These are phyloP conservation scores for Trogon melanurus DNA, from an alignment of 2,113 vertebrate genomes.

Conservation along the genomic window DNA sequence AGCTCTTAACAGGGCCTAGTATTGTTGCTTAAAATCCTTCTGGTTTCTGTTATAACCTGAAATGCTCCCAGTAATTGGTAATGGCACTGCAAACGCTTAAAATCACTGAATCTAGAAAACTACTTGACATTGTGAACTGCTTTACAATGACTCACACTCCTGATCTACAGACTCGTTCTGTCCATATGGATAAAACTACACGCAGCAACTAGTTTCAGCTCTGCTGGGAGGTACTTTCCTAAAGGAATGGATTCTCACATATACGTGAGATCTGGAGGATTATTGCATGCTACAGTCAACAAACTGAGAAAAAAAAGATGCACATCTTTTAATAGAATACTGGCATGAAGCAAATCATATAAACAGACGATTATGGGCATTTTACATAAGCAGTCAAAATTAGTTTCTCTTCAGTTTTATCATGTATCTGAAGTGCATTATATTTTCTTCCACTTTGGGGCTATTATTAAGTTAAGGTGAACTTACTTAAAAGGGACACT, in stretches of 20 bases:
- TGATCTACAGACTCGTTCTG: slow-evolving; percentile 26
- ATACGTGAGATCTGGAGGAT: slow-evolving; percentile 31
- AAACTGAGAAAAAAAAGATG: neutral
- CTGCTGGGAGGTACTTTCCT: neutral
- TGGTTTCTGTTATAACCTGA: neutral
- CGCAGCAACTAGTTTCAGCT: neutral
- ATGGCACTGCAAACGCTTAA: neutral
- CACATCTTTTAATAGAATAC: slow-evolving; percentile 23
- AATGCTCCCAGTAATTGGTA: neutral
- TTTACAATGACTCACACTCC: slow-evolving; percentile 25
- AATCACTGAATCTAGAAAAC: neutral
- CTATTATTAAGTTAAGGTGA: neutral
- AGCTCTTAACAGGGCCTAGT: neutral
- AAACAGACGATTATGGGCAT: slow-evolving; percentile 22
- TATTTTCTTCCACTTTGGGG: neutral
- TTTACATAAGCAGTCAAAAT: slow-evolving; percentile 41
- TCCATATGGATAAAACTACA: neutral
- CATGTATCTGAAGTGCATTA: neutral
- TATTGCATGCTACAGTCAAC: slow-evolving; percentile 17
- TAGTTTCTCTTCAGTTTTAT: slow-evolving; percentile 13
- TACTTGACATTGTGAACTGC: slow-evolving; percentile 17
- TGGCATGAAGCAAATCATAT: slow-evolving; percentile 22
- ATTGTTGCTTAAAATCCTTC: neutral
- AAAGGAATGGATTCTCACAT: slow-evolving; percentile 23
- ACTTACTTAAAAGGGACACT: neutral